A percentile compares a stretch with the other conserved stretches of the same genome.
Conservation (phyloP, 2,797 vertebrate genomes). For the Crocodylus rhombifer region DNA sequence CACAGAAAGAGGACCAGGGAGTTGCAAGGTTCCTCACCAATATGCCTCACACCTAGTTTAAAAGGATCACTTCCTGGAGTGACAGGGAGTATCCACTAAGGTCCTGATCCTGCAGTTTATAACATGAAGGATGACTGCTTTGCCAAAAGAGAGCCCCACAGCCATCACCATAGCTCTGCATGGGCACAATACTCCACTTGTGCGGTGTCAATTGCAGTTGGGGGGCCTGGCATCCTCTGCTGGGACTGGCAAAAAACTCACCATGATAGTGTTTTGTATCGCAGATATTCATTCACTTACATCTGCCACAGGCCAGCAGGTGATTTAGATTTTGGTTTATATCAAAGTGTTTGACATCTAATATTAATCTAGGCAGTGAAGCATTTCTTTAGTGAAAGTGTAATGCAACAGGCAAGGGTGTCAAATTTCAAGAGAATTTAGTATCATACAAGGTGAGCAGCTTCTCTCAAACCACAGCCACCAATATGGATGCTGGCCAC, state of each 20-base stretch:
- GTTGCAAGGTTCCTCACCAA: too few species aligned
- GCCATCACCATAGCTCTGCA: not conserved
- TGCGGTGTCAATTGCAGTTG: not conserved
- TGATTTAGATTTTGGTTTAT: not conserved
- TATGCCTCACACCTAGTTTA: not conserved
- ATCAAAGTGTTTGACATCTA: not conserved
- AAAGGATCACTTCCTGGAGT: not conserved
- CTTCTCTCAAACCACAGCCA: too few species aligned
- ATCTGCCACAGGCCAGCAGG: not conserved
- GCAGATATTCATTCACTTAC: not conserved
- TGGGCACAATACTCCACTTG: not conserved
- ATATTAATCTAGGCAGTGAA: not conserved
- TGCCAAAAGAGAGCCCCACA: not conserved
- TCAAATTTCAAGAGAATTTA: not conserved
- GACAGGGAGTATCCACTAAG: not conserved
- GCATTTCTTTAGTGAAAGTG: not conserved
- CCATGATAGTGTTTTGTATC: not conserved
- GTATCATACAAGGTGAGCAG: not conserved
- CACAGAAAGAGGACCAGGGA: too few species aligned
- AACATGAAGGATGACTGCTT: not conserved
- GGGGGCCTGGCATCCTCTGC: not conserved
- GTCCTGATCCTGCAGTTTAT: not conserved
- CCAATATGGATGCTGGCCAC: not conserved
- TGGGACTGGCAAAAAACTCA: not conserved
- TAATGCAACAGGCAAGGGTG: not conserved